Conservation (phyloP, 2,113 vertebrate genomes). For the Thamnophis sirtalis region DNA sequence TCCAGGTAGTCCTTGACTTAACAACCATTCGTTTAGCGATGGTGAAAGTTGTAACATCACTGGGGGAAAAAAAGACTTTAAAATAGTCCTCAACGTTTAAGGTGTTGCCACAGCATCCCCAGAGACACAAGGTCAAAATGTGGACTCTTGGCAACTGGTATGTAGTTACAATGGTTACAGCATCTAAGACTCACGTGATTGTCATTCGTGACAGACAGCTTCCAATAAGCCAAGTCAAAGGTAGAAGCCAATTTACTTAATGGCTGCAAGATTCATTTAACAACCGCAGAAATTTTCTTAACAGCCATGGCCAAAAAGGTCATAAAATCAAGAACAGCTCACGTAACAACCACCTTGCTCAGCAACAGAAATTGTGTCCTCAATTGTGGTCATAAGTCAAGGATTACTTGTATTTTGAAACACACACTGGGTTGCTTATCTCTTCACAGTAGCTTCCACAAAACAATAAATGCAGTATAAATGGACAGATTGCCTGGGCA, state of each 20-base stretch:
- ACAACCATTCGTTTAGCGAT: not conserved
- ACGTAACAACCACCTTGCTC: not conserved
- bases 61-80: not conserved
- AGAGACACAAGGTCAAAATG: not conserved
- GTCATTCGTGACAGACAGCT: not conserved
- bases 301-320: not conserved
- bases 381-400: not conserved
- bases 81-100: not conserved
- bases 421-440: not conserved
- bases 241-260: not conserved
- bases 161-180: not conserved
- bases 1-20: not conserved
- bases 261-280: not conserved
- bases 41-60: not conserved
- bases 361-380: not conserved
- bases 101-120: not conserved
- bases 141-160: not conserved
- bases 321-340: not conserved
- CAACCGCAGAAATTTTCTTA: not conserved
- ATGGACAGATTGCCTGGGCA: not conserved
- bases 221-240: not conserved
- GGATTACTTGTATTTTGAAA: not conserved
- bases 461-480: not conserved
- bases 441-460: not conserved
- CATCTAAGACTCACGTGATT: not conserved